A percentile compares a stretch with the other conserved stretches of the same genome.
phyloP scores from a whole-genome alignment of 2,797 vertebrate genomes.

The Centropyge bicolor region DNA sequence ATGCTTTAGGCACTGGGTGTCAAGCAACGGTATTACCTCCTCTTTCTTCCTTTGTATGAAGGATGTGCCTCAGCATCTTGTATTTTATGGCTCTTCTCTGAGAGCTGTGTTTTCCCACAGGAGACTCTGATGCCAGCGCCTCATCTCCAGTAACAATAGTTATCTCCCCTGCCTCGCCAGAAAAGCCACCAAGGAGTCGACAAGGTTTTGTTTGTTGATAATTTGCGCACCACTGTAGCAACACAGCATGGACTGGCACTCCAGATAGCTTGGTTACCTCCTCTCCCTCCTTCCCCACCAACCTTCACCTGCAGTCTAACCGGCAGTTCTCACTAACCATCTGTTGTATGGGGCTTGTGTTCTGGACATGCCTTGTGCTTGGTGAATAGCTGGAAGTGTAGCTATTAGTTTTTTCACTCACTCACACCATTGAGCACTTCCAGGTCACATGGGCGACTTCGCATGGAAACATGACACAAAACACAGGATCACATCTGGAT shows the following conservation, averaged over 20 bases:
- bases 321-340: slow-evolving; percentile 69
- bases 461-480: slow-evolving; percentile 33
- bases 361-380: slow-evolving; percentile 51
- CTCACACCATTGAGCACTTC: slow-evolving; percentile 39
- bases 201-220: slow-evolving; percentile 89
- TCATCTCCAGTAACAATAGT: slow-evolving; percentile 87
- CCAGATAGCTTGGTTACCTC: slow-evolving; percentile 44
- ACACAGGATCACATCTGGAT: slow-evolving; percentile 19
- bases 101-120: slow-evolving; percentile 82
- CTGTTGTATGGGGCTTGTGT: slow-evolving; percentile 41
- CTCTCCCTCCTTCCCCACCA: slow-evolving; percentile 27
- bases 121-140: slow-evolving; percentile 79
- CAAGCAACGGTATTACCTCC: slow-evolving; percentile 14
- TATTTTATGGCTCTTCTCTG: slow-evolving; percentile 53
- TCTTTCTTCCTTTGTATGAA: slow-evolving; percentile 6
- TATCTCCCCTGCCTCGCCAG: slow-evolving; percentile 86
- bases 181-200: slow-evolving; percentile 87
- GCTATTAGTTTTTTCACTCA: slow-evolving; percentile 33
- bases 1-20: neutral
- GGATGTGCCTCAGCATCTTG: slow-evolving; percentile 28
- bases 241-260: slow-evolving; percentile 73
- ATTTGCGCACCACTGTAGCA: slow-evolving; percentile 64
- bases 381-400: slow-evolving; percentile 30
- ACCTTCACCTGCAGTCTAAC: slow-evolving; percentile 62
- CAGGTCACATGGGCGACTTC: slow-evolving; percentile 42